A percentile compares a stretch with the other conserved stretches of the same genome.
phyloP scores from a whole-genome alignment of 2,797 vertebrate genomes.

The Acanthopagrus latus region DNA sequence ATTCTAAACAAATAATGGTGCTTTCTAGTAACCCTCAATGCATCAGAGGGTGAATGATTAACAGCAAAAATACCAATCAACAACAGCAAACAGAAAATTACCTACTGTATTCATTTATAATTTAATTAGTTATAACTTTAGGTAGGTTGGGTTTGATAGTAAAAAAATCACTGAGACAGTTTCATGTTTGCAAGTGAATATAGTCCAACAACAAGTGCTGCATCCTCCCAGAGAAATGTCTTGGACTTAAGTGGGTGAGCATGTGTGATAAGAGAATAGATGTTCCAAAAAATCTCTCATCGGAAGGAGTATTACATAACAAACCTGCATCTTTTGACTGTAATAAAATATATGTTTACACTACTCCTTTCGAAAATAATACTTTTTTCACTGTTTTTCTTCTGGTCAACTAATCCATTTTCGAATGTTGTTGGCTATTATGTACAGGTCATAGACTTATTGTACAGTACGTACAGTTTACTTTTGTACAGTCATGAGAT shows the following conservation, averaged over 20 bases:
- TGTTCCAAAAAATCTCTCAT: neutral
- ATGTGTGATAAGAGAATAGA: conserved; percentile 16
- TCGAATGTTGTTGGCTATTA: neutral
- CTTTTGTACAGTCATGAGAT: neutral
- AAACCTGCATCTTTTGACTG: neutral
- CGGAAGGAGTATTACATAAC: conserved; percentile 8
- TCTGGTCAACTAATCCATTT: neutral
- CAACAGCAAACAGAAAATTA: neutral
- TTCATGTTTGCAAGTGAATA: neutral
- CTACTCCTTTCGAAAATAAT: neutral
- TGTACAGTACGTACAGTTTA: neutral
- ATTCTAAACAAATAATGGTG: neutral
- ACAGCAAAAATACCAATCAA: neutral
- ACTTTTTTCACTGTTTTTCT: neutral
- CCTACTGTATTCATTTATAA: neutral
- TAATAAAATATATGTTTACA: neutral
- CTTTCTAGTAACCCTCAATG: neutral
- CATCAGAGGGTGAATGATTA: neutral
- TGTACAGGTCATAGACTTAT: neutral
- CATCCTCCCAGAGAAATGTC: conserved; percentile 13
- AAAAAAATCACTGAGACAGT: neutral
- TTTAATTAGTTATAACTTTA: neutral
- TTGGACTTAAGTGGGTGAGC: conserved; percentile 10
- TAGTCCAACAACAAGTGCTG: neutral
- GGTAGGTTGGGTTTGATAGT: neutral